Evolutionary conservation across 2,888 invertebrate species (phyloP).

Genomic region (Eurytoma californica): DNA sequence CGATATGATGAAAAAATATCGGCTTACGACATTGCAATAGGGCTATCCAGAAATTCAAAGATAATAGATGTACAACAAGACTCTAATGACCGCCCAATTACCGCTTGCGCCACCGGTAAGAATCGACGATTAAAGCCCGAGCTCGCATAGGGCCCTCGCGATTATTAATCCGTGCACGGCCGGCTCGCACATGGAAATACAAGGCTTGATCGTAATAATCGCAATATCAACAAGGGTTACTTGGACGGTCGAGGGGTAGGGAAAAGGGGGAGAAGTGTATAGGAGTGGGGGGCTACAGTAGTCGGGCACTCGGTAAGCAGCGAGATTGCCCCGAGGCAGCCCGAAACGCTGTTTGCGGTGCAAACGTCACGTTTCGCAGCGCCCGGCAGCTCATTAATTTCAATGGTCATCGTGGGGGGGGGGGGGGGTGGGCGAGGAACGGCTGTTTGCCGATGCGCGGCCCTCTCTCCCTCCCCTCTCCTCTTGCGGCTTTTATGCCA

Average conservation of each 20-base stretch:
- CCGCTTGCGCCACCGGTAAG: no score
- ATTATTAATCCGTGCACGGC: slow-evolving; percentile 35
- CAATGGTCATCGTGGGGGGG: slow-evolving; percentile 65
- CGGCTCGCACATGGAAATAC: slow-evolving; percentile 14
- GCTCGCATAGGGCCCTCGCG: neutral
- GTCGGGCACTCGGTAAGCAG: neutral
- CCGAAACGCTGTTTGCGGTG: slow-evolving; percentile 63
- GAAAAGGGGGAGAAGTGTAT: neutral
- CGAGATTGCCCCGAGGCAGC: slow-evolving; percentile 31
- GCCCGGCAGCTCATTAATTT: slow-evolving; percentile 67
- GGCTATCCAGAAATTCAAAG: no score
- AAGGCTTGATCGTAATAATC: slow-evolving; percentile 50
- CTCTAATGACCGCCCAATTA: no score
- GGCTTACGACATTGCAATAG: no score
- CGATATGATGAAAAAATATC: no score
- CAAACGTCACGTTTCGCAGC: slow-evolving; percentile 69
- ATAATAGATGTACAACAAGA: no score
- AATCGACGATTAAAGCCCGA: no score
- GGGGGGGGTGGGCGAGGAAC: neutral
- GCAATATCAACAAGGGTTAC: slow-evolving; percentile 51
- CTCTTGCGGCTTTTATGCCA: slow-evolving; percentile 8
- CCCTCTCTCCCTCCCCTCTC: neutral
- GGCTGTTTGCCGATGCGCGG: neutral
- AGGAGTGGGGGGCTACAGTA: neutral
- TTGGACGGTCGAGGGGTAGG: slow-evolving; percentile 14